Percentiles rank a stretch among this genome's conserved stretches.
These are phyloP conservation scores for Polyodon spathula DNA, from an alignment of 2,113 vertebrate species.

Conservation along the genomic window DNA sequence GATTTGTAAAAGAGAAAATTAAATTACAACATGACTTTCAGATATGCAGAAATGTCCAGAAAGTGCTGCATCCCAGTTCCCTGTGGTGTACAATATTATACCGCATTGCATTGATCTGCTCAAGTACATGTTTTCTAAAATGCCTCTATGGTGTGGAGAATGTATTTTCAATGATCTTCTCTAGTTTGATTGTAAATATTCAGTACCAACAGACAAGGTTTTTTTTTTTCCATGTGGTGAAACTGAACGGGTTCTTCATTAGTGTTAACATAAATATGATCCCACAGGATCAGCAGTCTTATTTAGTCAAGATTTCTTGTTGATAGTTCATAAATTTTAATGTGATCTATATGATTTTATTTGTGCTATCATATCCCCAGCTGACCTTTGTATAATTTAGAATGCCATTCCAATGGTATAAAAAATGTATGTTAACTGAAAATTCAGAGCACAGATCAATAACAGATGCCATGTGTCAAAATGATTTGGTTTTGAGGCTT, in stretches of 20 bases:
- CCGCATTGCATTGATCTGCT: background rate
- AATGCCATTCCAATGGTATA: background rate
- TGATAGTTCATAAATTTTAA: slow-evolving; percentile 7
- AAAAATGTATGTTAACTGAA: background rate
- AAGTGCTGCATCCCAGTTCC: background rate
- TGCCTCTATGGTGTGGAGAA: background rate
- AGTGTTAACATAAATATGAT: slow-evolving; percentile 4
- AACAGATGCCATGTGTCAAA: background rate
- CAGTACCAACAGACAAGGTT: background rate
- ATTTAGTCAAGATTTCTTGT: background rate
- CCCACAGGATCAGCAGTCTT: background rate
- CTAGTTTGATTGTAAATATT: slow-evolving; percentile 4
- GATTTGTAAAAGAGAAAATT: slow-evolving; percentile 1
- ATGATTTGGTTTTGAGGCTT: background rate
- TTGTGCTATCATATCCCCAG: background rate
- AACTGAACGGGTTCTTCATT: background rate
- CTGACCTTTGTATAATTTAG: background rate
- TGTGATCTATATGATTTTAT: background rate
- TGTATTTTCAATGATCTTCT: background rate
- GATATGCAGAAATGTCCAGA: background rate
- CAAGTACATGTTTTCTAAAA: background rate
- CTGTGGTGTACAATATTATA: background rate
- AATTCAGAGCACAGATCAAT: background rate
- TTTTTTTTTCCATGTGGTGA: background rate
- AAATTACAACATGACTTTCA: background rate